Evolutionary conservation across 2,797 vertebrate genomes (phyloP).

Genomic region (Danionella dracula): DNA sequence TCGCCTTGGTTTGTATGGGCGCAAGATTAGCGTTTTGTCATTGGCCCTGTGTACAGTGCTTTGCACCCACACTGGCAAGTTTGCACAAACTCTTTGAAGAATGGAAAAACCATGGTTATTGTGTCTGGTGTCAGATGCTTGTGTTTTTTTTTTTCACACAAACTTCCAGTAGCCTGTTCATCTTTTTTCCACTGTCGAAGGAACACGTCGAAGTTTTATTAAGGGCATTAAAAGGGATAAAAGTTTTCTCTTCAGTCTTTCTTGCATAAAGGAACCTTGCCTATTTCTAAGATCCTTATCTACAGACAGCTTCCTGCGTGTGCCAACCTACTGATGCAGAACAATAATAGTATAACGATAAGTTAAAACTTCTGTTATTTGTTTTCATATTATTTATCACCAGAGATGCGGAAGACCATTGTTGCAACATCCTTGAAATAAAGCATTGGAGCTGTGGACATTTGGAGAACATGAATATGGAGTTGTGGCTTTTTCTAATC

Average conservation of each 20-base stretch:
- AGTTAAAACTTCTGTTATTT: too few species aligned
- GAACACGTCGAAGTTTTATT: too few species aligned
- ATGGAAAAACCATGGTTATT: conserved; percentile 21
- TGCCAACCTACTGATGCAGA: conserved; percentile 17
- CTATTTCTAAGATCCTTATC: conserved; percentile 3
- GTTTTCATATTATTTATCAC: conserved; percentile 8
- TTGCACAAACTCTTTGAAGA: background rate
- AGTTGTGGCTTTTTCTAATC: conserved; percentile 32
- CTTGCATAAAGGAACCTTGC: background rate
- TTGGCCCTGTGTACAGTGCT: background rate
- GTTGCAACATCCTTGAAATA: background rate
- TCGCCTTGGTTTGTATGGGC: conserved; percentile 7
- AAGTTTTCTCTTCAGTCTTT: background rate
- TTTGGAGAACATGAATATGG: background rate
- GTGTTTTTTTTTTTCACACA: background rate
- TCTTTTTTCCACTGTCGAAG: too few species aligned
- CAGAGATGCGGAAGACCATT: background rate
- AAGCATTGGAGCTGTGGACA: background rate
- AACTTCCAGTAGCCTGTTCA: too few species aligned
- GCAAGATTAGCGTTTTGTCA: background rate
- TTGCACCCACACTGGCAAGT: conserved; percentile 35
- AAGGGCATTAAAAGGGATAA: conserved; percentile 5
- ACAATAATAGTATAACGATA: too few species aligned
- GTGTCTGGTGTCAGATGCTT: too few species aligned
- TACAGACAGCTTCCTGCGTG: conserved; percentile 3